Conservation (phyloP, 2,113 vertebrate genomes). For the Strigops habroptila region DNA sequence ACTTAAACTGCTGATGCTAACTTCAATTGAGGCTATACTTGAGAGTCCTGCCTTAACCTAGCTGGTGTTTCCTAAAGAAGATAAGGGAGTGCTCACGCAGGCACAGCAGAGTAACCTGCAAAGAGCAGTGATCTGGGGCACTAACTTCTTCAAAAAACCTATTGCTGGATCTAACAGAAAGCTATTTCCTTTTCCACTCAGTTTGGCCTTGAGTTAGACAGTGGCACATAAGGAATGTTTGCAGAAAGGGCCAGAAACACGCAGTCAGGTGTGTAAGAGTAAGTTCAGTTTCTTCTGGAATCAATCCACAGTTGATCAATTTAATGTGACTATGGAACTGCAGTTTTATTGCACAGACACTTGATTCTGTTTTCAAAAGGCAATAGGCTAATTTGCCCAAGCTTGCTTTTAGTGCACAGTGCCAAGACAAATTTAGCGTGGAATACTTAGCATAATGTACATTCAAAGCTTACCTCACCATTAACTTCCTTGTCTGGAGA, state of each 20-base stretch:
- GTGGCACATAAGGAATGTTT: fast-evolving
- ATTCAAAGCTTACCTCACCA: not conserved
- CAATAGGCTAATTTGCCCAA: not conserved
- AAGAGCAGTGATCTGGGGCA: not conserved
- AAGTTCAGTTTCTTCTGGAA: not conserved
- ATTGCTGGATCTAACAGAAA: not conserved
- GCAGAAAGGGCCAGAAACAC: not conserved
- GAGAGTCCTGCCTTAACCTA: not conserved
- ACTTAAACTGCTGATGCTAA: not conserved
- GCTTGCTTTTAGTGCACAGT: not conserved
- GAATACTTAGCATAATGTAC: not conserved
- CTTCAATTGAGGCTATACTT: not conserved
- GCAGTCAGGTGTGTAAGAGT: fast-evolving
- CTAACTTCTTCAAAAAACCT: fast-evolving
- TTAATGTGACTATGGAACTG: fast-evolving
- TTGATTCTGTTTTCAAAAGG: not conserved
- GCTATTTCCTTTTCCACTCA: fast-evolving
- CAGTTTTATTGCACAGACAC: not conserved
- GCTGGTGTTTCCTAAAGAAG: not conserved
- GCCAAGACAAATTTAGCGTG: not conserved
- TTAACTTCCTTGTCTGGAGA: not conserved
- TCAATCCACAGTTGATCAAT: fast-evolving
- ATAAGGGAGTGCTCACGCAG: fast-evolving
- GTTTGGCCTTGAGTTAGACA: not conserved
- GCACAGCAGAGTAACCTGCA: not conserved